A percentile compares a stretch with the other conserved stretches of the same genome.
phyloP scores from a whole-genome alignment of 2,888 invertebrate genomes.

The Oligia strigilis region DNA sequence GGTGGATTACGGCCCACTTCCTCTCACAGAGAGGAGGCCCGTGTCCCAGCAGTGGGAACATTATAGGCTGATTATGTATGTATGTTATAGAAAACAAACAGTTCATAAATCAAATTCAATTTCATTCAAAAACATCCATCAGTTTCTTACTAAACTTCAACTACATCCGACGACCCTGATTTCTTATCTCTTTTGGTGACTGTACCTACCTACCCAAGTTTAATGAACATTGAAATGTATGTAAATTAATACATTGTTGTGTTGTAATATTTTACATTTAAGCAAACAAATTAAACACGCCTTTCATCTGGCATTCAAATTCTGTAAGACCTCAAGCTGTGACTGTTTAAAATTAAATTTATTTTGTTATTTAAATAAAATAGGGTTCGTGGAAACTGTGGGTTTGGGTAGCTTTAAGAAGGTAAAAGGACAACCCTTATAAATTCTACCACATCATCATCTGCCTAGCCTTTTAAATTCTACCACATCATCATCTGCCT shows the following conservation, averaged over 20 bases:
- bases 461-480: neutral
- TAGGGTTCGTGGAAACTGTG: too few relatives aligned
- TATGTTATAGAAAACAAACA: neutral
- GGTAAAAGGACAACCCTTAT: too few relatives aligned
- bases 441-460: neutral
- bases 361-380: slow-evolving; percentile 19
- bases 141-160: neutral
- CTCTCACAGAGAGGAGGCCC: too few relatives aligned
- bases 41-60: too few relatives aligned
- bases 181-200: neutral
- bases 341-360: slow-evolving; percentile 34
- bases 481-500: too few relatives aligned
- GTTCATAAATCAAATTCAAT: neutral
- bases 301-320: slow-evolving; percentile 46
- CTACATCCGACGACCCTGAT: neutral
- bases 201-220: neutral
- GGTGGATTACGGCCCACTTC: too few relatives aligned
- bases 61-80: too few relatives aligned
- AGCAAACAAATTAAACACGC: slow-evolving; percentile 39
- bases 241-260: slow-evolving; percentile 28
- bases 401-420: too few relatives aligned
- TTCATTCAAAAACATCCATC: neutral
- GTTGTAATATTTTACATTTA: slow-evolving; percentile 26
- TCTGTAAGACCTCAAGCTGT: slow-evolving; percentile 40
- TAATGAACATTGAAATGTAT: slow-evolving; percentile 16